These are phyloP conservation scores for Abrostola triplasia DNA, from an alignment of 2,888 invertebrate genomes.

Conservation along the genomic window DNA sequence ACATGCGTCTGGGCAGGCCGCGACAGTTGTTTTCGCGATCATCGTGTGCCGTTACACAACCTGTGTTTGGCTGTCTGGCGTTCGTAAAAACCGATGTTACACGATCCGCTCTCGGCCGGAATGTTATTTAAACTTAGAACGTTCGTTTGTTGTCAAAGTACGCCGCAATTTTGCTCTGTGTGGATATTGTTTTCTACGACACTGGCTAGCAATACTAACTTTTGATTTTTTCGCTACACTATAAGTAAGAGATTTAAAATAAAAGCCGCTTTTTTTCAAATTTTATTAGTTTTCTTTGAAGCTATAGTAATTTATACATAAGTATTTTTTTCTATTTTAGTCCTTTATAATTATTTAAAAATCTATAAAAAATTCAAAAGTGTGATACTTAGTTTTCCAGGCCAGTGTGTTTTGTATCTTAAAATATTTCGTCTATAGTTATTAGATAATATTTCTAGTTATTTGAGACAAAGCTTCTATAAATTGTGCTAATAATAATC, in stretches of 20 bases:
- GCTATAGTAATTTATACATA: no score
- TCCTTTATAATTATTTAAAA: no score
- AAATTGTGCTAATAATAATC: slow-evolving; percentile 1
- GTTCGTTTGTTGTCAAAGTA: slow-evolving; percentile 24
- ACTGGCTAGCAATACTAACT: no score
- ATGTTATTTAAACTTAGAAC: slow-evolving; percentile 30
- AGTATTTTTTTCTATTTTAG: no score
- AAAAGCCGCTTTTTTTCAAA: no score
- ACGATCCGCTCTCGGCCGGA: slow-evolving; percentile 27
- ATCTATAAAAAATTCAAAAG: no score
- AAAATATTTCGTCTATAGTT: not conserved
- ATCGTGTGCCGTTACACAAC: slow-evolving; percentile 56
- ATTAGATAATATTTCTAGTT: not conserved
- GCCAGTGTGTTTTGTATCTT: no score
- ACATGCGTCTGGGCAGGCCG: slow-evolving; percentile 67
- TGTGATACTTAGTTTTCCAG: no score
- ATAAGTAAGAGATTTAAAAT: no score
- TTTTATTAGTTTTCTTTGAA: no score
- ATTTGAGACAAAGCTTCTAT: not conserved
- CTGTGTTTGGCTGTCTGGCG: slow-evolving; percentile 44
- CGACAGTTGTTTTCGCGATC: slow-evolving; percentile 57
- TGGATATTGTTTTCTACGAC: no score
- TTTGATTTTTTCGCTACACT: no score
- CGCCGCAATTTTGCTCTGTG: slow-evolving; percentile 4
- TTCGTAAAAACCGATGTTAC: slow-evolving; percentile 40